phyloP scores from a whole-genome alignment of 53 echinoderm and acorn worm species.

The Zoroaster sp. region DNA sequence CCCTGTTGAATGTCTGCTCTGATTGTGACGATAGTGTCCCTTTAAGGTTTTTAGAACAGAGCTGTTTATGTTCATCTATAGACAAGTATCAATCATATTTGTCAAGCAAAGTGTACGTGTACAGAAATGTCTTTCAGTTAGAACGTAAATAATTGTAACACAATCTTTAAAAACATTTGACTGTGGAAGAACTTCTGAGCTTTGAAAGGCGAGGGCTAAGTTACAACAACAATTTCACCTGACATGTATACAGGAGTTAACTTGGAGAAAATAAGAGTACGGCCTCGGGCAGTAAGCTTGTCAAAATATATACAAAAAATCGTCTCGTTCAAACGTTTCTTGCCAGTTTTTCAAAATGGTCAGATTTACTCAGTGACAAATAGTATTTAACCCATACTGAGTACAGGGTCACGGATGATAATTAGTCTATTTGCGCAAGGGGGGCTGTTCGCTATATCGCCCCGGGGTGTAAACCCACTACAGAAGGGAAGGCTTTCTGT shows the following conservation, averaged over 20 bases:
- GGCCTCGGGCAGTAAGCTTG: conserved; percentile 3
- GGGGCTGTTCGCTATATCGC: background rate
- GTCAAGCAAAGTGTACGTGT: too few species aligned
- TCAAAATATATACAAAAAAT: background rate
- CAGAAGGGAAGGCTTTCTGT: background rate
- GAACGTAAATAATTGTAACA: too few species aligned
- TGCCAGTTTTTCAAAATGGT: background rate
- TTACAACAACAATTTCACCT: background rate
- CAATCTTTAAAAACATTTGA: too few species aligned
- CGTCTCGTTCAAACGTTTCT: background rate
- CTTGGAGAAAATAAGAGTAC: too few species aligned
- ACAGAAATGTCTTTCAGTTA: too few species aligned
- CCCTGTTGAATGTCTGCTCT: too few species aligned
- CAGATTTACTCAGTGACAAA: background rate
- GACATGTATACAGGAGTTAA: background rate
- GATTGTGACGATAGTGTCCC: too few species aligned
- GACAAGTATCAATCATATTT: too few species aligned
- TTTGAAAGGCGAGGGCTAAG: background rate
- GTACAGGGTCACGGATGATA: background rate
- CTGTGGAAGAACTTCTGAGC: too few species aligned
- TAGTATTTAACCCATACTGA: background rate
- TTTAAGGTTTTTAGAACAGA: too few species aligned
- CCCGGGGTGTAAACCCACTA: background rate
- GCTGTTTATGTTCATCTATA: too few species aligned
- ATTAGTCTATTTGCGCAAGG: background rate